Evolutionary conservation across 1,140 invertebrate species (phyloP).

Genomic region (Diabrotica virgifera): DNA sequence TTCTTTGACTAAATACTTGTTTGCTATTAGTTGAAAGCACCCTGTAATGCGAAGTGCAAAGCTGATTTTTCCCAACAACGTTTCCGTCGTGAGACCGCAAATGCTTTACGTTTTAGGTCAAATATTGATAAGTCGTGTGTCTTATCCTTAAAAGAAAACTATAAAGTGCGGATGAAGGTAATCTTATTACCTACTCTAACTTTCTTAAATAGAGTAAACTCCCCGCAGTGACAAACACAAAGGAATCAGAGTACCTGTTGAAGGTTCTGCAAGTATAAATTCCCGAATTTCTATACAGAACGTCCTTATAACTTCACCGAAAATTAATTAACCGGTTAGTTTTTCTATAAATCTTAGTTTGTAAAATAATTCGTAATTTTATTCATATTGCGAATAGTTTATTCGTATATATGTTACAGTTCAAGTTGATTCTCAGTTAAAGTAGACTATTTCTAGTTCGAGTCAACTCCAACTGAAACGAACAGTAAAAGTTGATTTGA

Average conservation of each 20-base stretch:
- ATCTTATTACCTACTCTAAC: slow-evolving; percentile 4
- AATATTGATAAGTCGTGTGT: neutral
- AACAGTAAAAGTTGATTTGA: too few relatives aligned
- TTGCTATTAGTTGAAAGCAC: too few relatives aligned
- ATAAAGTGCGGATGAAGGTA: slow-evolving; percentile 1
- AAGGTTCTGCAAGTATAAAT: neutral
- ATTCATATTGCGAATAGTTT: too few relatives aligned
- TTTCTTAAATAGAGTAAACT: neutral
- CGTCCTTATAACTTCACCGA: neutral
- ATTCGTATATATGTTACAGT: too few relatives aligned
- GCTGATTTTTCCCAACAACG: neutral
- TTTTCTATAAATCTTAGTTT: too few relatives aligned
- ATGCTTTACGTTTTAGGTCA: neutral
- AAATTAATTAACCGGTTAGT: too few relatives aligned
- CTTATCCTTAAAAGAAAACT: neutral
- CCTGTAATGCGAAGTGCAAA: too few relatives aligned
- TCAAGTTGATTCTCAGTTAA: too few relatives aligned
- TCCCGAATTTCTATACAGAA: neutral
- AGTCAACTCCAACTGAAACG: too few relatives aligned
- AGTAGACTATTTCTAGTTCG: too few relatives aligned
- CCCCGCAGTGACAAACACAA: neutral
- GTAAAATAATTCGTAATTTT: too few relatives aligned
- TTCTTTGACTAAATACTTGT: too few relatives aligned
- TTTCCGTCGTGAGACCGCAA: neutral
- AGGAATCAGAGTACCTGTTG: slow-evolving; percentile 6